Conservation (phyloP, 2,113 vertebrate genomes). For the Anolis carolinensis region DNA sequence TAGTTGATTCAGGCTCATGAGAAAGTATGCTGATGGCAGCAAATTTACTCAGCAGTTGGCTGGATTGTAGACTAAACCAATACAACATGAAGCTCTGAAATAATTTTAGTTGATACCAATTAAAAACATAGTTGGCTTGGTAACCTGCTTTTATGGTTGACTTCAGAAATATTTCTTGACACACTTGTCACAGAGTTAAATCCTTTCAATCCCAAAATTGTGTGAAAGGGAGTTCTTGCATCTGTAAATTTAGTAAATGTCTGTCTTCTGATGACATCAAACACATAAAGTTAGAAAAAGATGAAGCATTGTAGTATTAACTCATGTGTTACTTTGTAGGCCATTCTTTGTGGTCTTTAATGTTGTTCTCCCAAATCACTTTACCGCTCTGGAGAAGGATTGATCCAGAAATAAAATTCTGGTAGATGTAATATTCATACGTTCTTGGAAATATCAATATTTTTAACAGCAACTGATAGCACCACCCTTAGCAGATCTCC, state of each 20-base stretch:
- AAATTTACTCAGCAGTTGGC: slow-evolving; percentile 12
- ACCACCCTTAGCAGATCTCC: neutral
- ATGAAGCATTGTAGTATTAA: neutral
- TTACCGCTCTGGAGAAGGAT: too few species aligned
- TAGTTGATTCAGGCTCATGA: neutral
- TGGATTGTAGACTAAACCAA: neutral
- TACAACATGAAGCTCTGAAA: neutral
- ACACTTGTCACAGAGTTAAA: too few species aligned
- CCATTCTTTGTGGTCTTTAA: neutral
- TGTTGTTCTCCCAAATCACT: neutral
- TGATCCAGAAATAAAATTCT: too few species aligned
- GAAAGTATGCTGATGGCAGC: slow-evolving; percentile 29
- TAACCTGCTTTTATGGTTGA: neutral
- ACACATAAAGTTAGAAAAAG: neutral
- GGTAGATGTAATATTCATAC: too few species aligned
- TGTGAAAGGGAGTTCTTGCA: neutral
- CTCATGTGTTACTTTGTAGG: too few species aligned
- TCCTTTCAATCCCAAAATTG: too few species aligned
- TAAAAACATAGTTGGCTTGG: neutral
- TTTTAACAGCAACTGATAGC: neutral
- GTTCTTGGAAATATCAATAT: neutral
- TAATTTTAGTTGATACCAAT: neutral
- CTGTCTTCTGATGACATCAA: neutral
- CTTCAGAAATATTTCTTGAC: neutral
- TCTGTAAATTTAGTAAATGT: neutral